A percentile compares a stretch with the other conserved stretches of the same genome.
phyloP scores from a whole-genome alignment of 2,888 invertebrate genomes.

The Megaustenia siamemsis region DNA sequence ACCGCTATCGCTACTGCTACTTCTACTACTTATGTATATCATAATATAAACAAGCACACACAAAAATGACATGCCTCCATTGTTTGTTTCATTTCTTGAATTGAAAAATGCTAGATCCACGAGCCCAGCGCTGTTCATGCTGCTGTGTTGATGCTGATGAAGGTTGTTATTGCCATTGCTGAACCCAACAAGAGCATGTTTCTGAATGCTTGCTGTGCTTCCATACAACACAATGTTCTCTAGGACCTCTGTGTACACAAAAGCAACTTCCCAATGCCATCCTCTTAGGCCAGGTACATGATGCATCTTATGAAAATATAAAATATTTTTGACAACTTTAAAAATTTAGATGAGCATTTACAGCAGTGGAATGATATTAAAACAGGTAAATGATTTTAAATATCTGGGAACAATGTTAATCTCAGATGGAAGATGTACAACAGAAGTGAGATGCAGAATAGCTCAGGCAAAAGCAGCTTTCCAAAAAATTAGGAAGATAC shows the following conservation, averaged over 20 bases:
- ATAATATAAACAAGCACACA: background rate
- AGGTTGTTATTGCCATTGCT: background rate
- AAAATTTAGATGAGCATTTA: too few species aligned
- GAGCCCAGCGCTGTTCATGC: conserved; percentile 73
- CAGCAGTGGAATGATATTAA: too few species aligned
- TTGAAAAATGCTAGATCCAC: conserved; percentile 72
- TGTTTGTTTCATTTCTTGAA: conserved; percentile 65
- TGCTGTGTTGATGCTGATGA: background rate
- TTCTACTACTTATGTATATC: background rate
- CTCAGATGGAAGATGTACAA: too few species aligned
- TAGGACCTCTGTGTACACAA: conserved; percentile 76
- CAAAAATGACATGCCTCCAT: conserved; percentile 66
- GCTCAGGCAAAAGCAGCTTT: too few species aligned
- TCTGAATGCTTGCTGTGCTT: conserved; percentile 74
- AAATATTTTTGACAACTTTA: too few species aligned
- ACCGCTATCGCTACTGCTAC: too few species aligned
- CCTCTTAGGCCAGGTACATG: conserved; percentile 74
- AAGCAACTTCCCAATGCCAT: conserved; percentile 79
- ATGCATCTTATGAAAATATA: conserved; percentile 56
- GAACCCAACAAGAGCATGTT: conserved; percentile 69
- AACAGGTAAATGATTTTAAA: too few species aligned
- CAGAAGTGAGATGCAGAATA: too few species aligned
- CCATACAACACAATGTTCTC: conserved; percentile 77
- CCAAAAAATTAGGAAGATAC: too few species aligned
- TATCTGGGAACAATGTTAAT: too few species aligned